These are phyloP conservation scores for Mizuhopecten yessoensis DNA, from an alignment of 1,140 invertebrate genomes.

Conservation along the genomic window DNA sequence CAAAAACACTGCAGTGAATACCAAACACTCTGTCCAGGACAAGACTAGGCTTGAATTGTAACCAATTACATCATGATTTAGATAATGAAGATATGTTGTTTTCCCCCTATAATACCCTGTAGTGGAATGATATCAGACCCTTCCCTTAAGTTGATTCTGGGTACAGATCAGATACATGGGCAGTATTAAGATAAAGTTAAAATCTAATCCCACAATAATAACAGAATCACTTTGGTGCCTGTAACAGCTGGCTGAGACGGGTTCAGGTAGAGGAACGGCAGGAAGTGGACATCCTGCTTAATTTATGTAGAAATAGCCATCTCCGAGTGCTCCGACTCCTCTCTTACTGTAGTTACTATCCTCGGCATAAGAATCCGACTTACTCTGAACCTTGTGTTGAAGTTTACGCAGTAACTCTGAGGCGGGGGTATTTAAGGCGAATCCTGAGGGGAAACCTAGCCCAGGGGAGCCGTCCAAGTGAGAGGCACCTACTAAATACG, in stretches of 20 bases:
- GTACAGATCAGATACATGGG: too few species aligned
- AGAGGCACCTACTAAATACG: constrained; percentile 63
- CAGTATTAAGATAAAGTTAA: too few species aligned
- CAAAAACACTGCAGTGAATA: too few species aligned
- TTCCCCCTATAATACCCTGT: too few species aligned
- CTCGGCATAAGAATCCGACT: constrained; percentile 66
- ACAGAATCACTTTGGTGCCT: too few species aligned
- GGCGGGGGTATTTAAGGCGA: constrained; percentile 80
- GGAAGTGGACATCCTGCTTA: not conserved
- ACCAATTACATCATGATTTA: too few species aligned
- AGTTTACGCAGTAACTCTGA: constrained; percentile 82
- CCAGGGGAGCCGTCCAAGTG: constrained; percentile 63
- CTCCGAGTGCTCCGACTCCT: constrained; percentile 54
- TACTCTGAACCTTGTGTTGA: constrained; percentile 82
- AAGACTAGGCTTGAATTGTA: too few species aligned
- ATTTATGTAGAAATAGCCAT: constrained; percentile 62
- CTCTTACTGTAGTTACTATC: constrained; percentile 59
- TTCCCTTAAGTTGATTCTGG: too few species aligned
- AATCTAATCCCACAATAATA: too few species aligned
- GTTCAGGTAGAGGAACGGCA: not conserved
- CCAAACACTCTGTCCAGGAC: too few species aligned
- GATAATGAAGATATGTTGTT: too few species aligned
- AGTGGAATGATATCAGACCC: too few species aligned
- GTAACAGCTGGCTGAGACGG: not conserved
- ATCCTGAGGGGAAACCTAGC: constrained; percentile 66